Base-by-base conservation (phyloP, 1,140 invertebrate species). In the Dufourea novaeangliae region DNA sequence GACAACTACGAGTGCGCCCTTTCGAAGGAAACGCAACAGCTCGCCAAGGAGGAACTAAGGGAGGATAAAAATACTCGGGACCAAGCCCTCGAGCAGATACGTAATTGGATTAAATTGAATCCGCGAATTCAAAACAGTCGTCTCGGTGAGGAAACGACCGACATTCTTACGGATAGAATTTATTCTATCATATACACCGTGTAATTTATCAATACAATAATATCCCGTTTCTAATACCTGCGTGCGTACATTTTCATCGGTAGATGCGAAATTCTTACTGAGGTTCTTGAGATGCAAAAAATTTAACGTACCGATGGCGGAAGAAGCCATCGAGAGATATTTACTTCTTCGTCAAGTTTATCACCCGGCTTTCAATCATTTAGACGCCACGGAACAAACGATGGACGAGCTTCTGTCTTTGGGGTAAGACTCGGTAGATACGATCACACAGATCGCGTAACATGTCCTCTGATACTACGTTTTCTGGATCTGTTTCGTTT, bases 231-330 rank as follows among this genome's bases (percentile, higher is more conserved):
- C 34, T 61, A 12, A 56, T 29, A 12, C 4, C 17, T 6, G 46
- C 20, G 20, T 50, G 8, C 20, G 46, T 22, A 63, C 27, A 68
- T 74, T 34, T 78, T 41, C 29, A 37, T 68, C 67, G 67, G 74
- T 88, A 97, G 97, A 97, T 93, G 91, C 94, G 8, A 94, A 92
- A 87, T 98, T 96, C 90, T 91, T 97, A 22, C 91, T 97, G 46
- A 93, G 95, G 80, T 98, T 97, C 90, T 91, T 97, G n/a, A 94
- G 97, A 22, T 94, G 94, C 34, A 96, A 97, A 90, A 97, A 98
- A 86, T 97, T 96, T 91, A 96, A 95, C 83, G 94, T 98, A 1
- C 95, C 95, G 1, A 95, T 96, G 93, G 95, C 97, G 1, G 95
- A 97, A 87, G 95, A 97, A 83, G 95, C 96, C 1, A 92, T 97